Conservation (phyloP, 1,140 invertebrate genomes). For the Maniola jurtina region DNA sequence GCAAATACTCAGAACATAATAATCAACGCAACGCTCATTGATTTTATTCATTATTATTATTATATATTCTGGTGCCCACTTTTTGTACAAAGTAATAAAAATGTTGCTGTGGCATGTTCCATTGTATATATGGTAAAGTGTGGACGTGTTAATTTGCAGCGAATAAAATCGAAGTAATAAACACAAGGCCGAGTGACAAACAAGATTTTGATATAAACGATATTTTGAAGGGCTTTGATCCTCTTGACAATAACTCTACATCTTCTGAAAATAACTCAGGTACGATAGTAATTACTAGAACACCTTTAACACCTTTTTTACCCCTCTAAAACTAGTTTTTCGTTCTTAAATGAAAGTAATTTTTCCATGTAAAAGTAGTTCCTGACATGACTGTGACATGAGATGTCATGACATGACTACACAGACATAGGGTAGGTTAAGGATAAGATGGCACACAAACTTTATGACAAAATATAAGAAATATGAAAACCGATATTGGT, state of each 20-base stretch:
- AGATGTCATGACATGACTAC: background rate
- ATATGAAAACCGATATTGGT: no score
- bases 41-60: no score
- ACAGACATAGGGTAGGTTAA: background rate
- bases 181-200: conserved; percentile 58
- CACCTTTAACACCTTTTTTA: background rate
- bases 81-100: no score
- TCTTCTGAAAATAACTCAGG: conserved; percentile 60
- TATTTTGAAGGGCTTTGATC: conserved; percentile 66
- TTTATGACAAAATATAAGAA: no score
- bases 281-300: conserved; percentile 30
- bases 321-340: background rate
- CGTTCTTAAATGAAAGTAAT: background rate
- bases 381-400: background rate
- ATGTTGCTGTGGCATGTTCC: background rate
- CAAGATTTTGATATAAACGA: conserved; percentile 69
- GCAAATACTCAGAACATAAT: no score
- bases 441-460: no score
- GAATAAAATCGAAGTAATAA: conserved; percentile 77
- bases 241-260: conserved; percentile 48
- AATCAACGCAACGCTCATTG: no score
- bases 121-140: conserved; percentile 6
- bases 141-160: conserved; percentile 48
- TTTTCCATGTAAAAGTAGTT: background rate
- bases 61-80: no score